Base-by-base conservation (phyloP, 2,113 vertebrate species). In the Athene noctua region DNA sequence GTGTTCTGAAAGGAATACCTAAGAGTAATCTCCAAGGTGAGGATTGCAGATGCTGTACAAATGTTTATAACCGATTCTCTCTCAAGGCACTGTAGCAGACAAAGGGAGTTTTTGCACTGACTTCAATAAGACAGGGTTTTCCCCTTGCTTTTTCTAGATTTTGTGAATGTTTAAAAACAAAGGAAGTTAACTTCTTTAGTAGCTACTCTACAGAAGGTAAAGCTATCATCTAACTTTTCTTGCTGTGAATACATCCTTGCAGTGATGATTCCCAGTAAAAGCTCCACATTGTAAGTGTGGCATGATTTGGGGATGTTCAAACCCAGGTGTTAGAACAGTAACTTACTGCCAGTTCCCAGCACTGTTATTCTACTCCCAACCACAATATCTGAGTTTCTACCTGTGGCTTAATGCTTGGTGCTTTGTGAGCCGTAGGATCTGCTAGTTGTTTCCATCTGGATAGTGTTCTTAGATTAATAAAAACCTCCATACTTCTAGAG, bases 391-490 rank as follows among this genome's bases (percentile, higher is more conserved):
- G 36, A 81, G 22, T 73, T 62, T 58, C 70, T 91, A 83, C 54
- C 25, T 59, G 68, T 82, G 47, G 21, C 96, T 86, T 88, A 77
- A 55, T 83, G 46, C 21, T 38, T 62, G 27, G 22, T 87, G 34
- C 19, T 81, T 74, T 68, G 88, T 63, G 32, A 87, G 34, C 30
- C 40, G 15, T 52, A 68, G 44, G 34, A 38, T 81, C 77, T 71
- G 68, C 30, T 72, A 79, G 63, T 26, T 91, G 4, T 82, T 92
- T 92, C 88, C 54, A 90, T 72, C 89, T 94, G 77, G 40, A 46
- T 61, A 79, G 32, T 95, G 36, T 89, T 92, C 77, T 82, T 58
- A 80, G 46, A 55, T 80, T 63, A 96, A 93, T 86, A 77, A 87
- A 89, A 73, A 59, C 3, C 47, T 54, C 68, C 38, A n/a, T 87